Conservation (phyloP, 1,140 invertebrate genomes). For the Aphidius ervi region DNA sequence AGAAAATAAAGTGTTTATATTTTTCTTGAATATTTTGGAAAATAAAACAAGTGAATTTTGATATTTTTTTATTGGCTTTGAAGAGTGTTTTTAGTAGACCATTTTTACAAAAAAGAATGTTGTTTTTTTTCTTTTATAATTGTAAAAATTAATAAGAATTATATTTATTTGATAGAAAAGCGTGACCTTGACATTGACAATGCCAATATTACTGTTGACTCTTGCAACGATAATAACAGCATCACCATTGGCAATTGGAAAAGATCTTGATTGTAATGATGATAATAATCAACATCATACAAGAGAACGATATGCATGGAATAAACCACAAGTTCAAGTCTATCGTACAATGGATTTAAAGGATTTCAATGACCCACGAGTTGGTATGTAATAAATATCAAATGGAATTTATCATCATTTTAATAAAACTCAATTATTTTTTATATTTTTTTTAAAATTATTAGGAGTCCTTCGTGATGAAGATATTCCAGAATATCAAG, state of each 20-base stretch:
- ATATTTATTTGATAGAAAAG: conserved; percentile 15
- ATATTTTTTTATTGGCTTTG: background rate
- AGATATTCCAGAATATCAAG: conserved; percentile 14
- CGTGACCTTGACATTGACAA: conserved; percentile 15
- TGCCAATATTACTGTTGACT: background rate
- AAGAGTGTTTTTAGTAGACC: background rate
- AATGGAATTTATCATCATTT: background rate
- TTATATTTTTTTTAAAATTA: background rate
- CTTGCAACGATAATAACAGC: background rate
- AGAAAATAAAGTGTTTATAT: too few species aligned
- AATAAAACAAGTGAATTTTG: too few species aligned
- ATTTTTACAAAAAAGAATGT: too few species aligned
- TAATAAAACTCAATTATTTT: background rate
- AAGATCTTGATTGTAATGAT: conserved; percentile 15
- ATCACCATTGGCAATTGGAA: conserved; percentile 8
- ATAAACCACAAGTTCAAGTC: conserved; percentile 14
- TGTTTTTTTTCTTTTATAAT: too few species aligned
- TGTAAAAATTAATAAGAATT: background rate
- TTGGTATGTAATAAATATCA: conserved; percentile 21
- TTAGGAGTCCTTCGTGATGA: conserved; percentile 21
- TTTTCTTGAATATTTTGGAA: too few species aligned
- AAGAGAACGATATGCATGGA: conserved; percentile 15
- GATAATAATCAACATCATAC: conserved; percentile 2
- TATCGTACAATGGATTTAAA: conserved; percentile 24
- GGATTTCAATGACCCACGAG: conserved; percentile 19